phyloP scores from a whole-genome alignment of 1,140 invertebrate genomes.

The Macrosteles quadrilineatus region DNA sequence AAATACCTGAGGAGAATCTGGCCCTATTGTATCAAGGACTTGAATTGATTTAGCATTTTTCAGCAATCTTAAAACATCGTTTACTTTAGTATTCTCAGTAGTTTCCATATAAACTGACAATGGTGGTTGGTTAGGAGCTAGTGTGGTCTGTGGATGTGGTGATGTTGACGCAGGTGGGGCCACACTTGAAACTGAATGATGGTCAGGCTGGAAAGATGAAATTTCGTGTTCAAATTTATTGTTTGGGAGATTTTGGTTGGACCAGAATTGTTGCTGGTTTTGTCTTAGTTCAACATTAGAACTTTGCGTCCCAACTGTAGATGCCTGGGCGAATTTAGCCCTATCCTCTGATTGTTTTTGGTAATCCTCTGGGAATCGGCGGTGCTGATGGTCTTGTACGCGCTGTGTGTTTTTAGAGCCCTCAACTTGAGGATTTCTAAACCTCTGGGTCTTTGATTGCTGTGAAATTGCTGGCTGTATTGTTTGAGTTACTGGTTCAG shows the following conservation, averaged over 20 bases:
- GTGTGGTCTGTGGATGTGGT: conserved; percentile 48
- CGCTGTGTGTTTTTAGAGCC: conserved; percentile 49
- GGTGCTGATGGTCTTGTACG: conserved; percentile 43
- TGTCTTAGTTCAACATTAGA: neutral
- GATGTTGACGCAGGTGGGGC: conserved; percentile 43
- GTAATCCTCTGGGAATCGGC: conserved; percentile 26
- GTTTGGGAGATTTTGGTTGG: neutral
- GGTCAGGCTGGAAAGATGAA: neutral
- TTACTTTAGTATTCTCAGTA: conserved; percentile 56
- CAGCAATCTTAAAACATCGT: conserved; percentile 67
- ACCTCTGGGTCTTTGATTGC: neutral
- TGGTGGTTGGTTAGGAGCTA: conserved; percentile 73
- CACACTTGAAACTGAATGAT: conserved; percentile 10
- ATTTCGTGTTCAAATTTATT: neutral
- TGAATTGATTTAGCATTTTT: conserved; percentile 71
- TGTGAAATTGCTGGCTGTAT: neutral
- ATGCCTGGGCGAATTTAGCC: conserved; percentile 28
- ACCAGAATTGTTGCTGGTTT: neutral
- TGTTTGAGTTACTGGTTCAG: neutral
- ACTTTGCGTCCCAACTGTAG: neutral
- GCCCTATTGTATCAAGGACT: conserved; percentile 69
- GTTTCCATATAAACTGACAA: conserved; percentile 73
- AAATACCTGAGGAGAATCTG: conserved; percentile 70
- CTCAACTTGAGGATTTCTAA: conserved; percentile 8
- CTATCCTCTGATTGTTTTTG: conserved; percentile 19